A percentile compares a stretch with the other conserved stretches of the same genome.
These are phyloP conservation scores for Ophiothrix spiculata DNA, from an alignment of 35 echinoderm and acorn worm genomes.

Conservation along the genomic window DNA sequence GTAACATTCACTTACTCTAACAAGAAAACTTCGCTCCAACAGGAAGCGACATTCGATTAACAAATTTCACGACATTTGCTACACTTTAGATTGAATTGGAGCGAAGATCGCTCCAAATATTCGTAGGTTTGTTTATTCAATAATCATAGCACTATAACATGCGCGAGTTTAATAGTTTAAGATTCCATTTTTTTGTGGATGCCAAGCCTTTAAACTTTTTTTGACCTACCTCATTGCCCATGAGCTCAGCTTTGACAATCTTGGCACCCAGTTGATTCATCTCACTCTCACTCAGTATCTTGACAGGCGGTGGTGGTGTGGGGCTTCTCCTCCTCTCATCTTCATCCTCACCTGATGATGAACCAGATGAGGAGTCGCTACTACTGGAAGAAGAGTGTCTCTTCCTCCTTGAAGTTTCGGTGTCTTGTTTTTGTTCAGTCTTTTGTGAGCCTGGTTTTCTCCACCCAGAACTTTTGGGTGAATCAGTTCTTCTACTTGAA, in stretches of 20 bases:
- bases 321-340: slow-evolving; percentile 8
- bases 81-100: too few relatives aligned
- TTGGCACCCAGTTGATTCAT: slow-evolving; percentile 99
- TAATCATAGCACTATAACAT: too few relatives aligned
- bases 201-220: too few relatives aligned
- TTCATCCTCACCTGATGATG: slow-evolving; percentile 40
- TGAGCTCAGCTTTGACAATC: slow-evolving; percentile 85
- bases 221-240: slow-evolving; percentile 96
- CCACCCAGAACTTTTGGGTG: slow-evolving; percentile 42
- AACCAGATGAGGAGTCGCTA: slow-evolving; percentile 24
- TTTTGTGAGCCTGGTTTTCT: slow-evolving; percentile 37
- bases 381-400: neutral
- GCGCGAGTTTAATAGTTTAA: too few relatives aligned
- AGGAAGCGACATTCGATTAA: too few relatives aligned
- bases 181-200: too few relatives aligned
- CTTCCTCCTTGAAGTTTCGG: slow-evolving; percentile 2
- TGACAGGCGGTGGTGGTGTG: slow-evolving; percentile 38
- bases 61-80: too few relatives aligned
- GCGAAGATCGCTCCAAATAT: too few relatives aligned
- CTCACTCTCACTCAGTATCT: slow-evolving; percentile 72
- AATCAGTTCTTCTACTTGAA: neutral
- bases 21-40: too few relatives aligned
- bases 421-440: slow-evolving; percentile 7
- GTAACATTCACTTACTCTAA: too few relatives aligned
- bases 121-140: too few relatives aligned